Conservation (phyloP, 1,140 invertebrate species). For the Drosophila elegans region DNA sequence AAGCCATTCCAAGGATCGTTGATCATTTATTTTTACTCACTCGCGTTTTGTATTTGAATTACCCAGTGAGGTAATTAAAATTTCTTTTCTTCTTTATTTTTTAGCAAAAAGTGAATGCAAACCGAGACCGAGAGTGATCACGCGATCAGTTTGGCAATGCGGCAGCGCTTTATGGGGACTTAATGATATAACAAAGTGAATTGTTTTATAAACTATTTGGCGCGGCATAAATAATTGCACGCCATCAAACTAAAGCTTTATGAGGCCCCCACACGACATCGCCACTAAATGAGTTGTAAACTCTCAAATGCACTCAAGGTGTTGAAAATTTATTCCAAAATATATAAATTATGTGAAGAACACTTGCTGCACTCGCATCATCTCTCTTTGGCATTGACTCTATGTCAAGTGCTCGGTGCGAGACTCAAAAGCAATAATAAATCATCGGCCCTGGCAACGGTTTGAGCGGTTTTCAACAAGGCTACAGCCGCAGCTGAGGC, state of each 20-base stretch:
- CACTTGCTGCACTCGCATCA: background rate
- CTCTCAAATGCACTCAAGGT: conserved; percentile 32
- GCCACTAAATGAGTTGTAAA: conserved; percentile 50
- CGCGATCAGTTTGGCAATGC: conserved; percentile 56
- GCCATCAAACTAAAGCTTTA: conserved; percentile 39
- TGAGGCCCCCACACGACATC: conserved; percentile 41
- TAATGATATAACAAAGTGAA: conserved; percentile 79
- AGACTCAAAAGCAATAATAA: conserved; percentile 32
- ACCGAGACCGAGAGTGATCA: conserved; percentile 38
- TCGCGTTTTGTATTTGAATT: conserved; percentile 74
- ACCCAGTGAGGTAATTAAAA: conserved; percentile 62
- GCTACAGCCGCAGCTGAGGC: conserved; percentile 27
- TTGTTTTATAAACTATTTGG: conserved; percentile 72
- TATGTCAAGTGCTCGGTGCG: conserved; percentile 27
- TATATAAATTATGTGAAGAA: conserved; percentile 16
- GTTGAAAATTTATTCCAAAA: conserved; percentile 48
- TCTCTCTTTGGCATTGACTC: conserved; percentile 33
- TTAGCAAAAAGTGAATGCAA: conserved; percentile 38
- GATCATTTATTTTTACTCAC: conserved; percentile 16
- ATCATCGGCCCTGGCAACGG: conserved; percentile 37
- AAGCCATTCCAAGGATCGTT: conserved; percentile 28
- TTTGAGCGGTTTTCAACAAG: conserved; percentile 37
- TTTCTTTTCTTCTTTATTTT: conserved; percentile 33
- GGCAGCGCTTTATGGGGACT: conserved; percentile 21
- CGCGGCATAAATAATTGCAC: conserved; percentile 66